Evolutionary conservation across 2,113 vertebrate species (phyloP), one percentile per base, ranked within the genome.

Genomic region (Microcebus lehilahytsara): DNA sequence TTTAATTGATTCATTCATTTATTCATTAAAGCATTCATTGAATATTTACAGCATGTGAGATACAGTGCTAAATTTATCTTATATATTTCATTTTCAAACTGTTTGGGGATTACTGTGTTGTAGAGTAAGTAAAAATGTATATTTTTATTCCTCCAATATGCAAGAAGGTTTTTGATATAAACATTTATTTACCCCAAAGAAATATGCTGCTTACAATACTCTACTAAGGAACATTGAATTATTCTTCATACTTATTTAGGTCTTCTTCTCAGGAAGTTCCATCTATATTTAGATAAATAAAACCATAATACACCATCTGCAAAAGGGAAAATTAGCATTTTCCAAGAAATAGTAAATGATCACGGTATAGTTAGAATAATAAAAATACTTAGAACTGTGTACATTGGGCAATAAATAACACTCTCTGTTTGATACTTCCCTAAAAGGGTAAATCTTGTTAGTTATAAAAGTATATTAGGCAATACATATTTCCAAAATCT

Each of bases 321-420:
- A 89, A 93, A 95, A 62, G 30, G 40, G 37, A 9, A 84, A 93
- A 96, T 93, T 96, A 91, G 46, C 85, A 94, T 88, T 96, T 93
- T 97, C 9, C 42, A 69, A 46, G 67, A 87, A 85, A 66, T 20
- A 56, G 19, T 37, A 85, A 88, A 60, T 75, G 49, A 93, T 37
- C 69, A 93, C 7, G 5, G 23, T 72, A 67, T 5, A 87, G 56
- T 90, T 40, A 72, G 23, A 93, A 71, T 93, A 91, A 93, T 85
- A 89, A 96, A 92, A 83, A 72, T 46, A 67, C 62, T 88, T 64
- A 91, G 74, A 84, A 58, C 3, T 60, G 32, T 53, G 10, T 34
- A 67, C 64, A 86, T 5, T 90, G 46, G 80, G 10, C 27, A 85
- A 88, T 87, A 80, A 92, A 88, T 89, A 56, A 56, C 5, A 25